Evolutionary conservation across 2,888 invertebrate species (phyloP), one percentile per base, ranked within the genome.

Genomic region (Protophormia terraenovae): DNA sequence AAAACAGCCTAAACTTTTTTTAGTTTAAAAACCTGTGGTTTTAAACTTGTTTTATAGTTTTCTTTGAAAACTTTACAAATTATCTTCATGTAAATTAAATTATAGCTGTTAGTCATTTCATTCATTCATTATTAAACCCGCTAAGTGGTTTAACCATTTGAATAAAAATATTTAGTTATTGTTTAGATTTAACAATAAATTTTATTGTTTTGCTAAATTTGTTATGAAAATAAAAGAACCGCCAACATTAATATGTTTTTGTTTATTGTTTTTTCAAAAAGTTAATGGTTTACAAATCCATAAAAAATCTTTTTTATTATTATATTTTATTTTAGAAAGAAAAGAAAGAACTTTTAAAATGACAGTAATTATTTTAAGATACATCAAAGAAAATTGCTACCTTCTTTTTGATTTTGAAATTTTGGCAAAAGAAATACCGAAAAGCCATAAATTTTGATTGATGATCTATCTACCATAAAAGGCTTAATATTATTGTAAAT

Each of bases 81-180:
- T n/a, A n/a, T n/a, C n/a, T n/a, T n/a, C n/a, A 75, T 79, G 71
- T 79, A 79, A 83, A 79, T 84, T 84, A 69, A 83, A 79, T 83
- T 75, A 75, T 71, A 50, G 6, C n/a, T 19, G 27, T 60, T 81
- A 22, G 38, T 67, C 41, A 41, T 45, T 60, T 50, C 6, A 16
- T 29, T 55, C n/a, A 47, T 45, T 35, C 3, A 2, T 19, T 35
- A 32, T 27, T n/a, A 45, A 69, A 35, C 12, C 27, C 50, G 41
- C 29, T 66, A 76, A 76, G 66, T 76, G 66, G 53, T n/a, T n/a
- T n/a, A n/a, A 24, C 10, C 66, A 62, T 55, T n/a, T 60, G 50
- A 16, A 19, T 41, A 14, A 45, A 67, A 22, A 41, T 10, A 5
- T 73, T 66, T 12, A 55, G 12, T 0, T 29, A 38, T 67, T 73